phyloP scores from a whole-genome alignment of 2,888 invertebrate species.

The Hyposoter didymator region DNA sequence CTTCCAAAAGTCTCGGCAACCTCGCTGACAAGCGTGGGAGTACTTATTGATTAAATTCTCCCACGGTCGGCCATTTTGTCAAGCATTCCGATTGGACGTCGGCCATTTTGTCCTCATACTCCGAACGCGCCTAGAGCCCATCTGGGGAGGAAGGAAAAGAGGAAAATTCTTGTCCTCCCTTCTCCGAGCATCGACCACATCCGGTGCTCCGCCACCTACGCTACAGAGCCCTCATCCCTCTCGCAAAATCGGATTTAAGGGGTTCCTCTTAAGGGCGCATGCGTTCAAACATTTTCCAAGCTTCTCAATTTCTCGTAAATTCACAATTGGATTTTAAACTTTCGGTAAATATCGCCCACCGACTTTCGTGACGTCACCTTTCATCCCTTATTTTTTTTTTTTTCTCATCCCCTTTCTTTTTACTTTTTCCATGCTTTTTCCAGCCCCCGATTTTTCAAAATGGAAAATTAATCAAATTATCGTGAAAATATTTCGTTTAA shows the following conservation, averaged over 20 bases:
- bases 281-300: slow-evolving; percentile 79
- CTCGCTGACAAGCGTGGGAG: slow-evolving; percentile 55
- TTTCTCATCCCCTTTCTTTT: slow-evolving; percentile 24
- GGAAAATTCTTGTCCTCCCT: slow-evolving; percentile 24
- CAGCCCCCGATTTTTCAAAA: neutral
- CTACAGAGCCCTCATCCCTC: slow-evolving; percentile 70
- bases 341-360: slow-evolving; percentile 61
- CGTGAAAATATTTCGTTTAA: neutral
- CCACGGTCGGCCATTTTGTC: slow-evolving; percentile 82
- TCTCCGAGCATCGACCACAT: slow-evolving; percentile 52
- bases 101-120: slow-evolving; percentile 82
- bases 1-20: slow-evolving; percentile 67
- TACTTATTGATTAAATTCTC: slow-evolving; percentile 84
- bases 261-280: slow-evolving; percentile 69
- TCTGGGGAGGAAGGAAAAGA: slow-evolving; percentile 16
- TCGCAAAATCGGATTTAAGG: slow-evolving; percentile 59
- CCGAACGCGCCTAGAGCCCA: slow-evolving; percentile 56
- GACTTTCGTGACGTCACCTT: slow-evolving; percentile 56
- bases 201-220: slow-evolving; percentile 68
- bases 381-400: slow-evolving; percentile 60
- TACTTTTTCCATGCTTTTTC: slow-evolving; percentile 3
- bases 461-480: neutral
- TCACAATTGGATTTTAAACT: slow-evolving; percentile 74
- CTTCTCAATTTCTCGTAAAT: slow-evolving; percentile 16
- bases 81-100: slow-evolving; percentile 80